A percentile compares a stretch with the other conserved stretches of the same genome.
Conservation (phyloP, 2,797 vertebrate species). For the Brachymystax lenok region DNA sequence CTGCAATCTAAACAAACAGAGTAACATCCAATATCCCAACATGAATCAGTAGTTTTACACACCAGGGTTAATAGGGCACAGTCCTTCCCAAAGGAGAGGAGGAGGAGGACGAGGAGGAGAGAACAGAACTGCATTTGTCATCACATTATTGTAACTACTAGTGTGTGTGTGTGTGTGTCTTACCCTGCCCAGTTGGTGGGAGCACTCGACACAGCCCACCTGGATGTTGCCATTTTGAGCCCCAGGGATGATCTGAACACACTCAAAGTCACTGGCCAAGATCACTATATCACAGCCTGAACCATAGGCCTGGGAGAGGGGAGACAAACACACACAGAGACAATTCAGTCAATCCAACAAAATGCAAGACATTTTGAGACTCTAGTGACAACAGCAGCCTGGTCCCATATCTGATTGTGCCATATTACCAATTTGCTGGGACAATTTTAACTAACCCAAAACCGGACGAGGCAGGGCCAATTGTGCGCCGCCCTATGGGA, state of each 20-base stretch:
- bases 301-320: slow-evolving; percentile 84
- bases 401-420: too few species aligned
- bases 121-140: not conserved
- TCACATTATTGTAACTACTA: too few species aligned
- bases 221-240: slow-evolving; percentile 99
- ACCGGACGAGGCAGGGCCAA: too few species aligned
- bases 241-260: slow-evolving; percentile 98
- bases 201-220: slow-evolving; percentile 98
- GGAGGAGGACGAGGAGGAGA: too few species aligned
- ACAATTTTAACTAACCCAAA: too few species aligned
- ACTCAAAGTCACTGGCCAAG: slow-evolving; percentile 96
- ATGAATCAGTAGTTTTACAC: slow-evolving; percentile 49
- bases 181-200: slow-evolving; percentile 95
- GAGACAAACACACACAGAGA: not conserved
- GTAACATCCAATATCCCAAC: slow-evolving; percentile 57
- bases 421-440: too few species aligned
- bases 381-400: too few species aligned
- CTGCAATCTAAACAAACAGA: slow-evolving; percentile 88
- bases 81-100: too few species aligned
- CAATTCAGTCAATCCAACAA: too few species aligned
- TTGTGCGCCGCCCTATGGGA: too few species aligned
- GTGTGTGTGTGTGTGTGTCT: slow-evolving; percentile 59
- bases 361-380: too few species aligned
- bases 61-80: not conserved
- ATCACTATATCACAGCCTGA: slow-evolving; percentile 98